Conservation (phyloP, 1,140 invertebrate genomes). For the Drosophila nigromelanica region DNA sequence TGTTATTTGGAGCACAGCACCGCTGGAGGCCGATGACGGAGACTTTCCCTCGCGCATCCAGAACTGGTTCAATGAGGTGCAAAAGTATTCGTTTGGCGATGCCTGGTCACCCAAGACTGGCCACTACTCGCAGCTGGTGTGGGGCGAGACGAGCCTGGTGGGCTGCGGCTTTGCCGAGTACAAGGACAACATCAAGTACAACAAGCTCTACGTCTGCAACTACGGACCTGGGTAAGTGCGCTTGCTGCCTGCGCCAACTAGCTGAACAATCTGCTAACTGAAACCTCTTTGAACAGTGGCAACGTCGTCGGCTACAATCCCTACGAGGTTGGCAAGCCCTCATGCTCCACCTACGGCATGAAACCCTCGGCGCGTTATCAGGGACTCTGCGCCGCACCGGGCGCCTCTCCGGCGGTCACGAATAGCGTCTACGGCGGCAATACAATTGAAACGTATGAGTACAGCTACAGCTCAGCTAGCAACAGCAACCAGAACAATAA, state of each 20-base stretch:
- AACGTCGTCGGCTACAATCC: constrained; percentile 90
- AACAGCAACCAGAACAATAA: constrained; percentile 49
- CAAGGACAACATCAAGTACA: constrained; percentile 89
- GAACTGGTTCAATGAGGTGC: constrained; percentile 92
- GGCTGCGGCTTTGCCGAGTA: constrained; percentile 93
- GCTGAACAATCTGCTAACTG: not conserved
- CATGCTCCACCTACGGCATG: constrained; percentile 89
- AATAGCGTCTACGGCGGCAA: constrained; percentile 68
- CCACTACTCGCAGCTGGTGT: constrained; percentile 93
- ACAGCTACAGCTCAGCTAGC: constrained; percentile 53
- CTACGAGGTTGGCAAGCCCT: constrained; percentile 89
- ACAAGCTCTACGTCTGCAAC: constrained; percentile 94
- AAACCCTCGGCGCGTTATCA: constrained; percentile 89
- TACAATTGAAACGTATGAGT: constrained; percentile 83
- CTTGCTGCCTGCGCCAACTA: constrained; percentile 5
- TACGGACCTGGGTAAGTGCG: constrained; percentile 90
- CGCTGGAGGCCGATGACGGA: constrained; percentile 87
- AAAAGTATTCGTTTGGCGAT: constrained; percentile 88
- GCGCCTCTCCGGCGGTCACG: constrained; percentile 35
- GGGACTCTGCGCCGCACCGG: constrained; percentile 87
- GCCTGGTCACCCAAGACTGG: constrained; percentile 88
- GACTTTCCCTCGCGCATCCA: constrained; percentile 90
- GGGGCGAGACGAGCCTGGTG: constrained; percentile 90
- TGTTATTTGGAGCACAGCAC: constrained; percentile 90
- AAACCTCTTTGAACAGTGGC: constrained; percentile 86